A percentile compares a stretch with the other conserved stretches of the same genome.
Conservation (phyloP, 2,888 invertebrate species). For the Cantharis flavilabris region DNA sequence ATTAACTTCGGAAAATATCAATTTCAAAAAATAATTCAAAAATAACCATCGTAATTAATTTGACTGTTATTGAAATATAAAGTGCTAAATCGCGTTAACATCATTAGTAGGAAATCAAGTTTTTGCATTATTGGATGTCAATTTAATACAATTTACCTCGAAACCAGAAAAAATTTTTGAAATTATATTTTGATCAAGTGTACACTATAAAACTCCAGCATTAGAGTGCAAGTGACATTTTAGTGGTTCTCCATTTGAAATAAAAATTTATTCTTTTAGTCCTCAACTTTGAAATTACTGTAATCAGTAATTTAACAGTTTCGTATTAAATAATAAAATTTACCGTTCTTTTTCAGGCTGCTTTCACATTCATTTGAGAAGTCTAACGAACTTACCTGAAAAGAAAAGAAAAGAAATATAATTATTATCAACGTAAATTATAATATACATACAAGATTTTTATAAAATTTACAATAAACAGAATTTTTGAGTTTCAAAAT, state of each 20-base stretch:
- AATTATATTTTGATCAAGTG: background rate
- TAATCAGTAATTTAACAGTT: background rate
- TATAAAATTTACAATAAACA: too few relatives aligned
- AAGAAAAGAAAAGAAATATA: background rate
- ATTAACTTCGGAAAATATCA: background rate
- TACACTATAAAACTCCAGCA: constrained; percentile 4
- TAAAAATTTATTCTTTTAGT: constrained; percentile 8
- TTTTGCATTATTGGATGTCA: background rate
- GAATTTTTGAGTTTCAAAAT: too few relatives aligned
- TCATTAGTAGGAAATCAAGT: background rate
- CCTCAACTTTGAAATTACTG: background rate
- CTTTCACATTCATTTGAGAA: background rate
- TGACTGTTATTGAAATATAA: background rate
- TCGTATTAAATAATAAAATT: background rate
- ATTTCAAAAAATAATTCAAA: background rate
- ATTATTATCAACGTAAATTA: background rate
- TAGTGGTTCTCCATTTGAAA: constrained; percentile 11
- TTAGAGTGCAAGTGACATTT: constrained; percentile 12
- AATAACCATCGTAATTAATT: background rate
- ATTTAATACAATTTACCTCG: background rate
- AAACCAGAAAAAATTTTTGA: background rate
- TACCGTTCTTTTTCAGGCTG: background rate
- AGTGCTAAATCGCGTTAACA: background rate
- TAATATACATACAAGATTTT: too few relatives aligned
- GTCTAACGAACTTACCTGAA: background rate